Evolutionary conservation across 37 sponge, comb jelly and placozoan species (phyloP), one percentile per base, ranked within the genome.

Genomic region (Dysidea cf. avara): DNA sequence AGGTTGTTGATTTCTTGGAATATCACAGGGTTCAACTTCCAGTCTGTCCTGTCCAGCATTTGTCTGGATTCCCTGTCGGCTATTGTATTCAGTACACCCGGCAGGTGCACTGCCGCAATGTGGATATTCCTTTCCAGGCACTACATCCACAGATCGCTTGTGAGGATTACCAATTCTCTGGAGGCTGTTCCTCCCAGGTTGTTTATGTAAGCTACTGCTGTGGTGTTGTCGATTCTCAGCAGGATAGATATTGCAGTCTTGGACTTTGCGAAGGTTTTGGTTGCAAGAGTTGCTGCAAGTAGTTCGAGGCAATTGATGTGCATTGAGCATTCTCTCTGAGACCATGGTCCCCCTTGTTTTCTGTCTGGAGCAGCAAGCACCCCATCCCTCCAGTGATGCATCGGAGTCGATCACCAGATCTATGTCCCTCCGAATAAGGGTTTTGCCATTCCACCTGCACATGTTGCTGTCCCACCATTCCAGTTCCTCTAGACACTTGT

Each of bases 241-340:
- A 80, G 24, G 25, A 71, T 22, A 54, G 52, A 18, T 56, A 64
- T 24, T 24, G 25, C 29, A 7, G 18, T 66, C 47, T 51, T 16
- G 36, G 22, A 18, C 36, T 61, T 56, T 30, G 59, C 43, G 22
- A 78, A 81, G 22, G 75, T 40, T 33, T 64, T 39, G 12, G 64
- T 26, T 56, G 67, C 83, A 3, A 64, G 38, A 30, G 50, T 30
- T 16, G 24, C 75, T 43, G 75, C 83, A 18, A 64, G 58, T 31
- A 81, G 68, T 52, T 81, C 83, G 21, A 77, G 54, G 57, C 61
- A 67, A 51, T 74, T 81, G 36, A 81, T 81, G 83, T 81, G 83
- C 61, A 46, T 13, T 12, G 30, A 38, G 16, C 26, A n/a, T 67
- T 81, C 75, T 33, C 7, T 21, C 17, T 18, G 62, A 1, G 81